Conservation (phyloP, 1,140 invertebrate genomes). For the Periplaneta americana region DNA sequence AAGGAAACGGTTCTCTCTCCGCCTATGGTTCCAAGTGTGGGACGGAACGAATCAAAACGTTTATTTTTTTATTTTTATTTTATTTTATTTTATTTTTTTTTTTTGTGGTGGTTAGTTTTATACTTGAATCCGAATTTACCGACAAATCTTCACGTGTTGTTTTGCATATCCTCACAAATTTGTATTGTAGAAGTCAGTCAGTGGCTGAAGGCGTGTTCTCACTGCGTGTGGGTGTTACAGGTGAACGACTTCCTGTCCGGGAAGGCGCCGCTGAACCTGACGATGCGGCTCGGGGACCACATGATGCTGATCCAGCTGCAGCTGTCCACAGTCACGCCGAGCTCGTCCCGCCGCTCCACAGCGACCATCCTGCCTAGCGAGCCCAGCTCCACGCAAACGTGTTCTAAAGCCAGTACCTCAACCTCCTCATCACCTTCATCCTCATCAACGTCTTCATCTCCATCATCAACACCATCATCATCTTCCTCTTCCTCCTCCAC, state of each 20-base stretch:
- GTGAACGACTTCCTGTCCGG: slow-evolving; percentile 93
- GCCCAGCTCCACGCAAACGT: neutral
- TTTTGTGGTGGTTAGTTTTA: no score
- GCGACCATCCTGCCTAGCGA: slow-evolving; percentile 5
- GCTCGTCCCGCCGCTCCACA: slow-evolving; percentile 18
- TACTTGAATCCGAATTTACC: no score
- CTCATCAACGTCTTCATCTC: neutral
- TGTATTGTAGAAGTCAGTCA: no score
- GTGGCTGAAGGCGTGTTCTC: no score
- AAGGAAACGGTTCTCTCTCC: no score
- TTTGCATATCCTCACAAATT: no score
- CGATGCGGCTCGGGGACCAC: slow-evolving; percentile 90
- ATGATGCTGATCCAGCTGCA: slow-evolving; percentile 96
- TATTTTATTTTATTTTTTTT: no score
- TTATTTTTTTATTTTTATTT: no score
- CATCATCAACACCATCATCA: neutral
- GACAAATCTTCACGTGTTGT: no score
- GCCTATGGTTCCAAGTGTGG: no score
- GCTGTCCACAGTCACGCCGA: slow-evolving; percentile 71
- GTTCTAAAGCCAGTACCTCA: neutral
- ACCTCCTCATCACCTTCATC: neutral
- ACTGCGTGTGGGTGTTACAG: slow-evolving; percentile 32
- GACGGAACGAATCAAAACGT: no score
- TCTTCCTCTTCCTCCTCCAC: neutral
- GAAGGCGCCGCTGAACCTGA: slow-evolving; percentile 87